Evolutionary conservation across 2,888 invertebrate genomes (phyloP).

Genomic region (Diarsia mendica): DNA sequence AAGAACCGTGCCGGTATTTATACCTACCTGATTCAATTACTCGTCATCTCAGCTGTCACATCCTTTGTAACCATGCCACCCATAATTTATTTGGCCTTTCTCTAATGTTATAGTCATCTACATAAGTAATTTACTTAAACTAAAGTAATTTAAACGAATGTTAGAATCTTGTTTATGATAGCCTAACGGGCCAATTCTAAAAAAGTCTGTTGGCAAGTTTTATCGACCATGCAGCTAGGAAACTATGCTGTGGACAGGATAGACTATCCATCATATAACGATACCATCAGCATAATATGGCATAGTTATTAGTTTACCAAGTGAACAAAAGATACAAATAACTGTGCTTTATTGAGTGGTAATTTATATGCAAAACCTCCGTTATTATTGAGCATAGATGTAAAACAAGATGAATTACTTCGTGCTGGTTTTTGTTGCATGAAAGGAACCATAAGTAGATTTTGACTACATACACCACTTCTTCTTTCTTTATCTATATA

Average conservation of each 20-base stretch:
- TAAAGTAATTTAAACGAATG: too few species aligned
- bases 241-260: not conserved
- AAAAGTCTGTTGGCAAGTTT: not conserved
- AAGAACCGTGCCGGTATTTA: too few species aligned
- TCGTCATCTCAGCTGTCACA: too few species aligned
- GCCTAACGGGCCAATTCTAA: not conserved
- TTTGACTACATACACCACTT: too few species aligned
- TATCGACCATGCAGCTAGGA: not conserved
- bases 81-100: too few species aligned
- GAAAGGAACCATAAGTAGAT: too few species aligned
- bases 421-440: not conserved
- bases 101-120: too few species aligned
- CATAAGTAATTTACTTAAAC: too few species aligned
- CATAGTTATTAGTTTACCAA: conserved; percentile 22
- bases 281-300: not conserved
- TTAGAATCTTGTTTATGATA: not conserved
- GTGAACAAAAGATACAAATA: conserved; percentile 8
- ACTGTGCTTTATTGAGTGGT: conserved; percentile 7
- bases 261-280: conserved; percentile 6
- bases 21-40: too few species aligned
- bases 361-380: not conserved
- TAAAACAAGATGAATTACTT: not conserved
- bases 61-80: too few species aligned
- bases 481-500: too few species aligned
- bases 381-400: not conserved